Evolutionary conservation across 2,888 invertebrate genomes (phyloP).

Genomic region (Phytoseiulus persimilis): DNA sequence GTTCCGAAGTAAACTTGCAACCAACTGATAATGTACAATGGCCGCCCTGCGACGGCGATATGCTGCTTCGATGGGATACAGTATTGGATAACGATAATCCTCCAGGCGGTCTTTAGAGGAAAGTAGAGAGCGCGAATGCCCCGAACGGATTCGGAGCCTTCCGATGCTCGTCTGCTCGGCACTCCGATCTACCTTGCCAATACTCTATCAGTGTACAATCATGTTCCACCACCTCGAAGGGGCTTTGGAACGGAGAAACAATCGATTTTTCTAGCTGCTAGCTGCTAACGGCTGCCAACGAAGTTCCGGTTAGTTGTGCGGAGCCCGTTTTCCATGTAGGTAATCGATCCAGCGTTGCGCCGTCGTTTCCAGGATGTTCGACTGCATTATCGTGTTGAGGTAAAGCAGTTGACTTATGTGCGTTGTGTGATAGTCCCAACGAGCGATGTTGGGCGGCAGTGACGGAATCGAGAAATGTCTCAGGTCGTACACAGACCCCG

Average conservation of each 20-base stretch:
- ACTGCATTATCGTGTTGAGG: conserved; percentile 73
- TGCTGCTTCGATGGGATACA: background rate
- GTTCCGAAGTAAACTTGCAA: background rate
- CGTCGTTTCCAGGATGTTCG: conserved; percentile 69
- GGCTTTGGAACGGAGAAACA: background rate
- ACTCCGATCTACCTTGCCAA: no score
- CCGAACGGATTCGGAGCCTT: no score
- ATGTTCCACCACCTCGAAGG: background rate
- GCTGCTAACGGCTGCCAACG: no score
- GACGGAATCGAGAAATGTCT: conserved; percentile 75
- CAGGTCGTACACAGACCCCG: conserved; percentile 89
- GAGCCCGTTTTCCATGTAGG: conserved; percentile 85
- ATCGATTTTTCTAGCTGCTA: background rate
- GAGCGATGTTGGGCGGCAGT: conserved; percentile 81
- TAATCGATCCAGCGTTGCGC: conserved; percentile 89
- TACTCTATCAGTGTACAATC: background rate
- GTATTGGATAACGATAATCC: background rate
- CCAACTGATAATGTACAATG: background rate
- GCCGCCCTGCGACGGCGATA: background rate
- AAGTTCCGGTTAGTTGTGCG: conserved; percentile 66
- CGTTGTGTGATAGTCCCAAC: conserved; percentile 98
- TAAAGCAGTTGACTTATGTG: conserved; percentile 82
- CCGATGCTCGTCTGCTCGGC: no score
- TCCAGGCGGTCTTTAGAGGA: background rate
- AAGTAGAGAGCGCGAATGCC: no score